Evolutionary conservation across 1,140 invertebrate genomes (phyloP).

Genomic region (Paracyclopina nana): DNA sequence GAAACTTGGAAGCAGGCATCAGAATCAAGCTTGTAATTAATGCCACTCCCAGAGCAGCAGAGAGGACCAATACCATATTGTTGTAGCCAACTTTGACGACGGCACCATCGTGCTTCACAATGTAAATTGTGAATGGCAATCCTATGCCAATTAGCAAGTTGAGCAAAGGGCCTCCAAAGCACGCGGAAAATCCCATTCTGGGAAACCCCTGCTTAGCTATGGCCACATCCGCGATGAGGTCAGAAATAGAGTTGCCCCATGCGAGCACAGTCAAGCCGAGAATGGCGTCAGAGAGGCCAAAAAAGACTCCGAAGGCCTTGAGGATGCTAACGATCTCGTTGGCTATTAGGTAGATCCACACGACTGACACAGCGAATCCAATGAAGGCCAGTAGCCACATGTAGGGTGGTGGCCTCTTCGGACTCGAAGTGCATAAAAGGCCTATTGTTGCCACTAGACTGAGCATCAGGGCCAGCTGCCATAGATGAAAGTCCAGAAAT

Average conservation of each 20-base stretch:
- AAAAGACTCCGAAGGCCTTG: constrained; percentile 36
- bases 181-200: constrained; percentile 45
- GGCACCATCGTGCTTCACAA: constrained; percentile 24
- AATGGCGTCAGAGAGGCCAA: constrained; percentile 39
- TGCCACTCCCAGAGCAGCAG: constrained; percentile 26
- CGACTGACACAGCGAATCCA: constrained; percentile 39
- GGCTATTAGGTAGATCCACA: constrained; percentile 44
- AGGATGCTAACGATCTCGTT: constrained; percentile 43
- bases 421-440: constrained; percentile 26
- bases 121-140: constrained; percentile 33
- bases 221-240: constrained; percentile 41
- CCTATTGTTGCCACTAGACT: constrained; percentile 22
- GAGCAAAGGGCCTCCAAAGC: constrained; percentile 47
- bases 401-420: constrained; percentile 26
- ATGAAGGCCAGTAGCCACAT: constrained; percentile 35
- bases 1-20: constrained; percentile 4
- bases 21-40: constrained; percentile 27
- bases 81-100: constrained; percentile 18
- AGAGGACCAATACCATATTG: constrained; percentile 24
- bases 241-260: constrained; percentile 48
- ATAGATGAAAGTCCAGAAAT: constrained; percentile 18
- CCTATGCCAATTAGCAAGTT: constrained; percentile 38
- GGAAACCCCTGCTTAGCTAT: constrained; percentile 42
- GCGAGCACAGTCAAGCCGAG: constrained; percentile 46
- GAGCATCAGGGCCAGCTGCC: constrained; percentile 23